Conservation (phyloP, 2,797 vertebrate genomes). For the Oreonectes daqikongensis region DNA sequence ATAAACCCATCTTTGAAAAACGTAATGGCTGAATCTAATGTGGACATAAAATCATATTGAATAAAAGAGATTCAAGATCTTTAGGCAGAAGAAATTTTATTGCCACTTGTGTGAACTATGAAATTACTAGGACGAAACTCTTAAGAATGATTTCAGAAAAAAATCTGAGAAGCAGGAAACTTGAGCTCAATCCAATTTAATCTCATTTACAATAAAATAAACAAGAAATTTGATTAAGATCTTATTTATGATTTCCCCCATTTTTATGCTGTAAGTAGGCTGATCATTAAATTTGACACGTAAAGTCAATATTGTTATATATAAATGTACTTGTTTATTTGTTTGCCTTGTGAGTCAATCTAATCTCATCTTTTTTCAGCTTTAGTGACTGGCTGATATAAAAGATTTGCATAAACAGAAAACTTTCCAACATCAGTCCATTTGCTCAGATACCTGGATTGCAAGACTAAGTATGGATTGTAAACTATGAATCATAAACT, state of each 20-base stretch:
- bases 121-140: no score
- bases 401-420: conserved; percentile 21
- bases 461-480: conserved; percentile 31
- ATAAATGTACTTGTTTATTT: neutral
- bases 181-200: no score
- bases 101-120: no score
- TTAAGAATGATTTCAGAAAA: no score
- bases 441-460: conserved; percentile 7
- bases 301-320: no score
- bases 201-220: no score
- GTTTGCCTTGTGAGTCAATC: neutral
- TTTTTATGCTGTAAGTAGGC: neutral
- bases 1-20: neutral
- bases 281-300: neutral
- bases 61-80: no score
- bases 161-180: no score
- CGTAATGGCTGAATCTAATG: neutral
- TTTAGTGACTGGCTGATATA: neutral
- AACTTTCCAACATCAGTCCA: conserved; percentile 30
- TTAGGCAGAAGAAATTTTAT: no score
- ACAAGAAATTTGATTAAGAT: no score
- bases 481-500: conserved; percentile 47
- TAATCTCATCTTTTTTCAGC: neutral
- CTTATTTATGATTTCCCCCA: neutral
- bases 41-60: neutral